These are phyloP conservation scores for Chromoteleia sp. DNA, from an alignment of 2,888 invertebrate species.

Conservation along the genomic window DNA sequence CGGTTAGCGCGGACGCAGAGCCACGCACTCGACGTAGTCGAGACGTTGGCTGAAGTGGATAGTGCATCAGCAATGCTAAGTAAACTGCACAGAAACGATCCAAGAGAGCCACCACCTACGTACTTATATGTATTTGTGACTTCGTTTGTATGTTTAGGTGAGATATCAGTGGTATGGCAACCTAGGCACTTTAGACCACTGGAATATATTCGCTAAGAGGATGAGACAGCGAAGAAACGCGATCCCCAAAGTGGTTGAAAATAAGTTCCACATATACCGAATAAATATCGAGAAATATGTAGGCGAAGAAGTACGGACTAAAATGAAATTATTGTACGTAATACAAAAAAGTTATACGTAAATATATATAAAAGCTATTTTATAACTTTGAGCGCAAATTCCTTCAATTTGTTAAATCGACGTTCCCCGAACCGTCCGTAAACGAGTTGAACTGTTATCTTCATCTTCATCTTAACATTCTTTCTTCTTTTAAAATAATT, in stretches of 20 bases:
- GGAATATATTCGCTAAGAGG: slow-evolving; percentile 57
- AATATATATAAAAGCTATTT: slow-evolving; percentile 20
- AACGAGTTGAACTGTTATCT: not conserved
- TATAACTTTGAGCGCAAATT: not conserved
- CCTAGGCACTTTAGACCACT: slow-evolving; percentile 57
- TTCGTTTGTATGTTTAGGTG: slow-evolving; percentile 62
- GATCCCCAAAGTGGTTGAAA: slow-evolving; percentile 45
- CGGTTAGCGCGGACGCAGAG: no score
- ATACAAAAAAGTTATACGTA: slow-evolving; percentile 28
- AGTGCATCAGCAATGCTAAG: slow-evolving; percentile 83
- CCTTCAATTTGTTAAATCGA: not conserved
- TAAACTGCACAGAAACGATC: slow-evolving; percentile 78
- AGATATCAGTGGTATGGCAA: slow-evolving; percentile 57
- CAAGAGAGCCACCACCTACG: slow-evolving; percentile 59
- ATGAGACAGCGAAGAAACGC: slow-evolving; percentile 47
- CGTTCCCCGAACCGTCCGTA: not conserved
- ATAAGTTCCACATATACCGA: slow-evolving; percentile 41
- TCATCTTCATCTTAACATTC: not conserved
- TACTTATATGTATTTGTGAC: slow-evolving; percentile 61
- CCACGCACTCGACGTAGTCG: slow-evolving; percentile 63
- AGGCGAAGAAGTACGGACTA: slow-evolving; percentile 2
- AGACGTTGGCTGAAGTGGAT: slow-evolving; percentile 73
- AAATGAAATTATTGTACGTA: slow-evolving; percentile 23
- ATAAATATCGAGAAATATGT: slow-evolving; percentile 42
- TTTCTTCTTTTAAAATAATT: not conserved